phyloP scores from a whole-genome alignment of 2,888 invertebrate genomes.

The Polietes domitor region DNA sequence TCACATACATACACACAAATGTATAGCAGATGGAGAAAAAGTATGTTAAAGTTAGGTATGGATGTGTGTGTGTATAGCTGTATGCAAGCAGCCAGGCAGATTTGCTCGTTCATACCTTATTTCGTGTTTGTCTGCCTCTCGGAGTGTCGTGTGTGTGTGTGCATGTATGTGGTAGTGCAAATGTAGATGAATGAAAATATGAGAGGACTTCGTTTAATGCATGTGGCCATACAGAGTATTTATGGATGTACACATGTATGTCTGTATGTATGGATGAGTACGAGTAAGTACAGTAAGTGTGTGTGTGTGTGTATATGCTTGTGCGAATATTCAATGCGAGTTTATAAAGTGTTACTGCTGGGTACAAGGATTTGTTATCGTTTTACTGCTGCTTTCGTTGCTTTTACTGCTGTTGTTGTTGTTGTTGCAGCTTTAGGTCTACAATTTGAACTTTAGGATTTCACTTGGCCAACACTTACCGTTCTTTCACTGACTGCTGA shows the following conservation, averaged over 20 bases:
- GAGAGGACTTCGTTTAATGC: conserved; percentile 24
- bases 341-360: conserved; percentile 51
- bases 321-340: too few species aligned
- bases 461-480: neutral
- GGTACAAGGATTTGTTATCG: conserved; percentile 47
- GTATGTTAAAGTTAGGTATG: conserved; percentile 1
- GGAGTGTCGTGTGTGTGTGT: too few species aligned
- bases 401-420: neutral
- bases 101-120: neutral
- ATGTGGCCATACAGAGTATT: conserved; percentile 9
- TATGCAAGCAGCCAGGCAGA: neutral
- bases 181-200: conserved; percentile 53
- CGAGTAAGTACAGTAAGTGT: too few species aligned
- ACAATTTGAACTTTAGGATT: neutral
- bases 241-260: neutral
- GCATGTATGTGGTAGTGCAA: conserved; percentile 5
- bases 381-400: neutral
- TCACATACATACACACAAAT: neutral
- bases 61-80: neutral
- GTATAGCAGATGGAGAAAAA: neutral
- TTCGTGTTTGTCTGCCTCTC: neutral
- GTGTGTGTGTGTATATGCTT: neutral
- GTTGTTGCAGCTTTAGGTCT: neutral
- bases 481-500: neutral
- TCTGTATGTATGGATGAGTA: neutral